Evolutionary conservation across 1,140 invertebrate genomes (phyloP), one percentile per base, ranked within the genome.

Genomic region (Drosophila ercepeae): DNA sequence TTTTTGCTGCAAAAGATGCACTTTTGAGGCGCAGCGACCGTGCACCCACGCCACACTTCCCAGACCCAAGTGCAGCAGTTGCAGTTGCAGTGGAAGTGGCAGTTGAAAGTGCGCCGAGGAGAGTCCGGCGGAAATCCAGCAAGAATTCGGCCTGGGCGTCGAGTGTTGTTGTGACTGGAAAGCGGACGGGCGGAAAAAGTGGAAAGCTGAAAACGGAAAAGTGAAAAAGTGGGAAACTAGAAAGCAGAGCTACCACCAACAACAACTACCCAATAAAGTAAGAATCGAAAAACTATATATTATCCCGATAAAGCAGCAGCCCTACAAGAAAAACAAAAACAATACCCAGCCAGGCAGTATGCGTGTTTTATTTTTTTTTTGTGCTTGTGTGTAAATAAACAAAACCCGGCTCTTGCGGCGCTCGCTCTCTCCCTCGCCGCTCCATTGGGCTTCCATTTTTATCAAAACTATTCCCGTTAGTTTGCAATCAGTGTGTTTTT

Each of bases 341-440:
- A 29, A 29, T 29, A 9, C 29, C 27, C 9, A 32, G 29, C 29
- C 29, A 34, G 11, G 18, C 13, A 41, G 21, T 23, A 13, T 14
- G 36, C 19, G 13, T 54, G 51, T 45, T 13, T 25, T 53, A 39
- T 58, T 23, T 23, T 27, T 9, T 25, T 45, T 27, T 25, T 57
- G 18, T 61, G 34, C 27, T 41, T 60, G 60, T 61, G 60, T 64
- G 60, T 64, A 64, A 64, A 64, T 64, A 64, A 64, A 64, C 60
- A 64, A 64, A 64, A 64, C 55, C 60, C 60, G 55, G 60, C 59
- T 63, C 54, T 44, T 60, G 29, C 8, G 29, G 29, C 9, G 29
- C 27, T 23, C n/a, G n/a, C 29, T 60, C 53, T 45, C 19, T 25
- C 21, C 14, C 45, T 23, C 25, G n/a, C 18, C 18, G 9, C 6